Evolutionary conservation across 2,113 vertebrate genomes (phyloP).

Genomic region (Pseudois nayaur): DNA sequence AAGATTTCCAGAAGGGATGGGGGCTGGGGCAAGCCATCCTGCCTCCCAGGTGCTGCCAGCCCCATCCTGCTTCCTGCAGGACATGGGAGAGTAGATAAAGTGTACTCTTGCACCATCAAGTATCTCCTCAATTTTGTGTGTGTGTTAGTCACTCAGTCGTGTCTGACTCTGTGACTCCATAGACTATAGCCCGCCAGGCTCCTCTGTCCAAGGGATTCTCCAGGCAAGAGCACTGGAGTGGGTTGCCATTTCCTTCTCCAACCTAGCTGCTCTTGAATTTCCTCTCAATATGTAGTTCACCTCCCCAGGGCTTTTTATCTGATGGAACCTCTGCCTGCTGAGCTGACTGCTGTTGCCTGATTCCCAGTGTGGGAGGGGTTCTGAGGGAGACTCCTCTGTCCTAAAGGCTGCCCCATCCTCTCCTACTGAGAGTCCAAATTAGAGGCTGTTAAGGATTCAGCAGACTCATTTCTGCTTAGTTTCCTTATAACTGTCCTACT

Average conservation of each 20-base stretch:
- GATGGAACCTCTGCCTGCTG: neutral
- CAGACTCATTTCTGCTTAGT: neutral
- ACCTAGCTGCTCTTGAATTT: neutral
- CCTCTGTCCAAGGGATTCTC: neutral
- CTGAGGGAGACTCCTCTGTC: neutral
- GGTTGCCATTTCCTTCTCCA: neutral
- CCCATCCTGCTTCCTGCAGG: neutral
- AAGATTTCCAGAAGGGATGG: neutral
- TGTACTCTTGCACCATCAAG: neutral
- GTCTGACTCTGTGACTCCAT: neutral
- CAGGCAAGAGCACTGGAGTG: neutral
- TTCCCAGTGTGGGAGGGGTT: neutral
- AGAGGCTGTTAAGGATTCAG: neutral
- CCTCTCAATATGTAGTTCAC: neutral
- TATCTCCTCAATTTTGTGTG: neutral
- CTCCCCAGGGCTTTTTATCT: neutral
- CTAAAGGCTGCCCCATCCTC: fast-evolving
- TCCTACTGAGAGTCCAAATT: neutral
- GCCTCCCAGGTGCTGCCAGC: neutral
- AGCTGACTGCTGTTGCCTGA: neutral
- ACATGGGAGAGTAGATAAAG: neutral
- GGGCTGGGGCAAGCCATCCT: neutral
- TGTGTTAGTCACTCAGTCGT: neutral
- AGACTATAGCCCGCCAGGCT: neutral
- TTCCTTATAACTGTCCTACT: neutral